phyloP scores from a whole-genome alignment of 2,797 vertebrate genomes.

The Labroides dimidiatus region DNA sequence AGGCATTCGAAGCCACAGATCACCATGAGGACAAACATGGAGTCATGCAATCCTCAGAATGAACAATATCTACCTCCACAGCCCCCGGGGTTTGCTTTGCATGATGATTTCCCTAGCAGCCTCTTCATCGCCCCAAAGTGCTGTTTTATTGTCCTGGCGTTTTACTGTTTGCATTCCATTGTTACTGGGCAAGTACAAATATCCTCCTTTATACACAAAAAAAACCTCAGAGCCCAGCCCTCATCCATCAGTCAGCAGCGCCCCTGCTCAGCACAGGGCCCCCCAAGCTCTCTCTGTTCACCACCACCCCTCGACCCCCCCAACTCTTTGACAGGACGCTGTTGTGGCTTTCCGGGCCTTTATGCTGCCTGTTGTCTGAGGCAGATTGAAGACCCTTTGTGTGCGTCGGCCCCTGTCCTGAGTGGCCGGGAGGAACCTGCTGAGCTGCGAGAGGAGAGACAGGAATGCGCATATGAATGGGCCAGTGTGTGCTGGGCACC shows the following conservation, averaged over 20 bases:
- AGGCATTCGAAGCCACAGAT: slow-evolving; percentile 74
- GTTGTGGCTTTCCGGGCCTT: slow-evolving; percentile 83
- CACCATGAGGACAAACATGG: slow-evolving; percentile 75
- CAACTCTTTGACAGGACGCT: slow-evolving; percentile 73
- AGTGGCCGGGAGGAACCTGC: slow-evolving; percentile 76
- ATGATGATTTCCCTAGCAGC: slow-evolving; percentile 85
- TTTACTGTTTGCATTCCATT: slow-evolving; percentile 81
- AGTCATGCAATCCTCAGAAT: slow-evolving; percentile 61
- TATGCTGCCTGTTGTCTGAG: slow-evolving; percentile 80
- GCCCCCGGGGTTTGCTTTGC: slow-evolving; percentile 75
- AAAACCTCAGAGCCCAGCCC: slow-evolving; percentile 65
- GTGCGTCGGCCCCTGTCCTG: slow-evolving; percentile 76
- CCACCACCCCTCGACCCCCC: slow-evolving; percentile 61
- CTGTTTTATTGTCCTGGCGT: slow-evolving; percentile 76
- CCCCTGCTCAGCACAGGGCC: slow-evolving; percentile 59
- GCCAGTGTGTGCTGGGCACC: slow-evolving; percentile 77
- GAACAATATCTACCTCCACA: slow-evolving; percentile 71
- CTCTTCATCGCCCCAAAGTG: slow-evolving; percentile 74
- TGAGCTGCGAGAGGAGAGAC: slow-evolving; percentile 75
- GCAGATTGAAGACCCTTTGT: slow-evolving; percentile 83
- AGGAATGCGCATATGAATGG: slow-evolving; percentile 83
- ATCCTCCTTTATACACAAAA: slow-evolving; percentile 73
- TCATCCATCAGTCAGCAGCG: slow-evolving; percentile 80
- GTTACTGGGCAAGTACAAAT: slow-evolving; percentile 80
- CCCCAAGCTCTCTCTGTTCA: slow-evolving; percentile 57